These are phyloP conservation scores for Drosophila biarmipes DNA, from an alignment of 1,140 invertebrate species.

Conservation along the genomic window DNA sequence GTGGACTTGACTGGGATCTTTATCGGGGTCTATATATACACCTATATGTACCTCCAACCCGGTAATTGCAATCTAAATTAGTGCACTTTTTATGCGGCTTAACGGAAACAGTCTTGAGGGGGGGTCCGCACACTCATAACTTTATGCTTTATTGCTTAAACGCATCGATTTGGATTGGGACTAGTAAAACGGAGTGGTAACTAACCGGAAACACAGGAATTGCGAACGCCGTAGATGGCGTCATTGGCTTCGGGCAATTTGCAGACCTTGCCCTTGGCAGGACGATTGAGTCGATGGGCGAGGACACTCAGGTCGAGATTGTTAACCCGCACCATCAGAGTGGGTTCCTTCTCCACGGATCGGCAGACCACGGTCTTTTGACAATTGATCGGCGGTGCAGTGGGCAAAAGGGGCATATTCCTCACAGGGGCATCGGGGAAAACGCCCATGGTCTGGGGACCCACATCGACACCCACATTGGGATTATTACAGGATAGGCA, in stretches of 20 bases:
- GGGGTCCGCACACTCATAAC: constrained; percentile 1
- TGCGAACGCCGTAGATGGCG: constrained; percentile 64
- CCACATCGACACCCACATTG: constrained; percentile 58
- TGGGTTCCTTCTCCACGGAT: constrained; percentile 60
- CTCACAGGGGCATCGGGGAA: constrained; percentile 45
- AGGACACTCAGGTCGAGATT: constrained; percentile 61
- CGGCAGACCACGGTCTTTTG: constrained; percentile 45
- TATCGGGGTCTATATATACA: neutral
- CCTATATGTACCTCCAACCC: neutral
- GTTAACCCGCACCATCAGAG: constrained; percentile 62
- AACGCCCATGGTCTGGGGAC: constrained; percentile 38
- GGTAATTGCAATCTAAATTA: constrained; percentile 80
- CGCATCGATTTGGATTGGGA: constrained; percentile 51
- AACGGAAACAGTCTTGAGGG: constrained; percentile 38
- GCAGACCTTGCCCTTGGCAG: constrained; percentile 55
- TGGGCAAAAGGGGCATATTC: neutral
- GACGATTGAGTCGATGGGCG: constrained; percentile 52
- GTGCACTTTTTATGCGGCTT: constrained; percentile 66
- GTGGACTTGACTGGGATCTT: constrained; percentile 4
- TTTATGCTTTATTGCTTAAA: constrained; percentile 54
- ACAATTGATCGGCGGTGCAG: constrained; percentile 11
- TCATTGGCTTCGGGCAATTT: constrained; percentile 72
- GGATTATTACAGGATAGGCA: constrained; percentile 65
- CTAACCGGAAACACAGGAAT: constrained; percentile 32
- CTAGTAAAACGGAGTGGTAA: neutral